These are phyloP conservation scores for Heliothis subflexa DNA, from an alignment of 1,140 invertebrate species.

Conservation along the genomic window DNA sequence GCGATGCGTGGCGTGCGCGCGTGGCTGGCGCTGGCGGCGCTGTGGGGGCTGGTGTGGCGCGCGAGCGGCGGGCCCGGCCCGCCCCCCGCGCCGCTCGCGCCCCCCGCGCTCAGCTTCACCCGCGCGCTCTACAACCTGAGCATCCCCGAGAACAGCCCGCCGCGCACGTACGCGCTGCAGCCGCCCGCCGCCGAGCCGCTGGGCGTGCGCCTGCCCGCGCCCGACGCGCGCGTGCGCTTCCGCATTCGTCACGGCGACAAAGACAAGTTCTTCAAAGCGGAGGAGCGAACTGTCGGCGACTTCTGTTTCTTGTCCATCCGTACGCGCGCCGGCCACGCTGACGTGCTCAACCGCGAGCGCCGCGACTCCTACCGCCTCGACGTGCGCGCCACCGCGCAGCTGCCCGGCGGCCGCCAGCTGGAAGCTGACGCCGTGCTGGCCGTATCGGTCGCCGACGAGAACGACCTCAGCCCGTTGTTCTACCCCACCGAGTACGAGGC, in stretches of 20 bases:
- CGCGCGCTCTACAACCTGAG: constrained; percentile 94
- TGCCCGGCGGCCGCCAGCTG: constrained; percentile 87
- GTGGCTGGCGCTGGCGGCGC: constrained; percentile 76
- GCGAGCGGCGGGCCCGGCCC: constrained; percentile 63
- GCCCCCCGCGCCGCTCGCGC: constrained; percentile 50
- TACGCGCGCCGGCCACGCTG: constrained; percentile 93
- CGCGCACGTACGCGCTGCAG: constrained; percentile 91
- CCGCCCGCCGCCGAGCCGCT: constrained; percentile 86
- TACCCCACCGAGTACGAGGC: constrained; percentile 94
- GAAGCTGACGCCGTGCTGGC: constrained; percentile 92
- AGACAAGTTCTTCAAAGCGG: constrained; percentile 97
- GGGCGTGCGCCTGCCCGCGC: constrained; percentile 83
- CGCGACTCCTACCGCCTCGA: constrained; percentile 93
- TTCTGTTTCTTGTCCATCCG: constrained; percentile 96
- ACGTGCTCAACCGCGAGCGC: constrained; percentile 96
- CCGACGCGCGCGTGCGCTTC: constrained; percentile 90
- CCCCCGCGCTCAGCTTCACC: constrained; percentile 87
- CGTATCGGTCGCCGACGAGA: constrained; percentile 94
- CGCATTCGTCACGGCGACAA: constrained; percentile 94
- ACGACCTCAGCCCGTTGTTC: constrained; percentile 97
- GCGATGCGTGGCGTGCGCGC: constrained; percentile 66
- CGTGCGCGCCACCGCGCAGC: constrained; percentile 91
- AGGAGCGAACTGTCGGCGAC: constrained; percentile 94
- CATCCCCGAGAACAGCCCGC: constrained; percentile 96
- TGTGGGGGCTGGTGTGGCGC: constrained; percentile 62